phyloP scores from a whole-genome alignment of 2,888 invertebrate species.

The Phalera bucephala region DNA sequence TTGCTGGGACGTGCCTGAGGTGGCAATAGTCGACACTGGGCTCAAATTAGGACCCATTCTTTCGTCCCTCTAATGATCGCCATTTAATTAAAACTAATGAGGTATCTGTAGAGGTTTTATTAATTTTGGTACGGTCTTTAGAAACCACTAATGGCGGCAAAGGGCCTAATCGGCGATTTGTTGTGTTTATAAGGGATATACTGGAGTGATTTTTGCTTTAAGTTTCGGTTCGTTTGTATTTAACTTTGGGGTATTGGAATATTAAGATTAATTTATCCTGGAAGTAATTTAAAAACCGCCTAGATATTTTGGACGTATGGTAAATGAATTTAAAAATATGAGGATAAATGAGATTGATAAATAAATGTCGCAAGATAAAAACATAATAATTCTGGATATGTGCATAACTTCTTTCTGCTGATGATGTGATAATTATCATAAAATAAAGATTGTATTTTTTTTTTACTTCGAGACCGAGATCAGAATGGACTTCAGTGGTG shows the following conservation, averaged over 20 bases:
- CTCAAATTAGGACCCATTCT: constrained; percentile 51
- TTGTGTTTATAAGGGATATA: constrained; percentile 14
- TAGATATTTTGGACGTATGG: too few relatives aligned
- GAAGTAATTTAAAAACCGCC: not conserved
- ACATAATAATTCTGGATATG: too few relatives aligned
- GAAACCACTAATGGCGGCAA: constrained; percentile 18
- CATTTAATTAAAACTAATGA: constrained; percentile 54
- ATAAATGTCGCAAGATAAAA: too few relatives aligned
- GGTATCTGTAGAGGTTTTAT: constrained; percentile 32
- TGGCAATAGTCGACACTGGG: constrained; percentile 41
- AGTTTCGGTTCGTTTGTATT: constrained; percentile 11
- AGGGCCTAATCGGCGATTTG: constrained; percentile 17
- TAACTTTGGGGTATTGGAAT: not conserved
- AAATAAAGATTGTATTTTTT: too few relatives aligned
- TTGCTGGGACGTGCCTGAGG: constrained; percentile 58
- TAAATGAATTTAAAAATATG: too few relatives aligned
- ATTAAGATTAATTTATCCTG: not conserved
- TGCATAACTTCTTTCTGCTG: too few relatives aligned
- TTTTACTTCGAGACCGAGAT: too few relatives aligned
- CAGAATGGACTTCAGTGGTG: too few relatives aligned
- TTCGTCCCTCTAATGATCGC: constrained; percentile 46
- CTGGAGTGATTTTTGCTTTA: constrained; percentile 15
- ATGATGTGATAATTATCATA: too few relatives aligned
- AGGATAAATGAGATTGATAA: too few relatives aligned
- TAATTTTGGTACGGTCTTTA: constrained; percentile 23